Evolutionary conservation across 2,797 vertebrate genomes (phyloP), one percentile per base, ranked within the genome.

Genomic region (Hapalemur alaotrensis): DNA sequence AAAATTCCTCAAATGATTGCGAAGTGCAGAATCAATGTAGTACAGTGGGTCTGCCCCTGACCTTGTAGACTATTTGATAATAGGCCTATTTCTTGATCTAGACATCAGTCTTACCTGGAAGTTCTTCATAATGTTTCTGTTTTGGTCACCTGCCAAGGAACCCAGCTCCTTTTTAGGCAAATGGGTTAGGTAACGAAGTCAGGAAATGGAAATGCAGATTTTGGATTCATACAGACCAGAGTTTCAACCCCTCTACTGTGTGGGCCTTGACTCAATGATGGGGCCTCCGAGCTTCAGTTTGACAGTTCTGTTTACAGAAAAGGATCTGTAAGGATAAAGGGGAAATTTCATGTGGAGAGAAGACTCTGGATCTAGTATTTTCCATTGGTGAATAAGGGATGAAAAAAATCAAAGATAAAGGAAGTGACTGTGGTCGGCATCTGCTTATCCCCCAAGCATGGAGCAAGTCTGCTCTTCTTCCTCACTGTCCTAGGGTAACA

Each of bases 361-460:
- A 25, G 0, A 0, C 1, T 75, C 0, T 5, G n/a, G 0, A 0
- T 38, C 65, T 89, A 23, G 9, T 25, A 52, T 78, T 72, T 96
- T 38, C 54, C 70, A 1, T 0, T 2, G 30, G 25, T 67, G 92
- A 72, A 25, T 18, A 65, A 30, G 18, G 10, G 15, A 69, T 79
- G 83, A 97, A 97, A 87, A 23, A 46, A n/a, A 78, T 38, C 78
- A 91, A 61, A 95, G 25, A 78, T 23, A 70, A 63, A 52, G 22
- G 73, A 91, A 46, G n/a, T 43, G 32, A 70, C 35, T 63, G 2
- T 0, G 1, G 41, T 59, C n/a, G 17, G 84, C 46, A 95, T 73
- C 18, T 2, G 28, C 93, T 57, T 11, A 43, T 57, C 38, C 10
- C 67, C 67, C n/a, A 28, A 52, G 41, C 2, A 0, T 1, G 52